Conservation (phyloP, 2,888 invertebrate genomes). For the Andrena camellia region DNA sequence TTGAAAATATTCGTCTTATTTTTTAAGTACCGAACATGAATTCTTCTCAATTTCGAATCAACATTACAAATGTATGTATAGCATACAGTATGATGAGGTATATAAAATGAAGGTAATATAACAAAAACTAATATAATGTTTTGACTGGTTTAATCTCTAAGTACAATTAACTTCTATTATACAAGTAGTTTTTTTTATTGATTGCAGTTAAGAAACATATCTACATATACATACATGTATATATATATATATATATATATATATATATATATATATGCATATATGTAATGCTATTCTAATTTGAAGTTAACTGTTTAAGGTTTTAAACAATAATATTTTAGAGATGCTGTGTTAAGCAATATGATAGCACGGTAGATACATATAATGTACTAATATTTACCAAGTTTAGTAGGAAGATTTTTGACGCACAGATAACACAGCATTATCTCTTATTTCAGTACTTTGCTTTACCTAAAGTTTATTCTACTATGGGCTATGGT, state of each 20-base stretch:
- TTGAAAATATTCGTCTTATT: neutral
- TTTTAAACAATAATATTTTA: too few species aligned
- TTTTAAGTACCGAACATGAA: neutral
- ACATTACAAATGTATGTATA: neutral
- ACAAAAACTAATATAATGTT: too few species aligned
- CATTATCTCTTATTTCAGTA: slow-evolving; percentile 88
- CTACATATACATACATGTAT: too few species aligned
- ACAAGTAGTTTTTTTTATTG: too few species aligned
- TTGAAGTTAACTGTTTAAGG: too few species aligned
- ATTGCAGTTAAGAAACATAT: too few species aligned
- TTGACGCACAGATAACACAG: slow-evolving; percentile 37
- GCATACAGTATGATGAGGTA: neutral
- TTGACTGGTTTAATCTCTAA: too few species aligned
- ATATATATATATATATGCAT: too few species aligned
- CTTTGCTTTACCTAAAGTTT: slow-evolving; percentile 97
- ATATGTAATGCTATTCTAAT: too few species aligned
- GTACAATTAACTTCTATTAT: too few species aligned
- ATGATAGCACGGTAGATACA: neutral
- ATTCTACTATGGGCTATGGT: slow-evolving; percentile 97
- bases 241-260: too few species aligned
- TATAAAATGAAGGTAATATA: neutral
- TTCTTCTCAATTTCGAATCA: neutral
- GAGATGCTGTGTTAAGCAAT: too few species aligned
- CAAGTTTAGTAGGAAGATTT: neutral
- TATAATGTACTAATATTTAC: neutral